Percentiles rank a stretch among this genome's conserved stretches.
phyloP scores from a whole-genome alignment of 2,113 vertebrate genomes.

The Gobius niger region DNA sequence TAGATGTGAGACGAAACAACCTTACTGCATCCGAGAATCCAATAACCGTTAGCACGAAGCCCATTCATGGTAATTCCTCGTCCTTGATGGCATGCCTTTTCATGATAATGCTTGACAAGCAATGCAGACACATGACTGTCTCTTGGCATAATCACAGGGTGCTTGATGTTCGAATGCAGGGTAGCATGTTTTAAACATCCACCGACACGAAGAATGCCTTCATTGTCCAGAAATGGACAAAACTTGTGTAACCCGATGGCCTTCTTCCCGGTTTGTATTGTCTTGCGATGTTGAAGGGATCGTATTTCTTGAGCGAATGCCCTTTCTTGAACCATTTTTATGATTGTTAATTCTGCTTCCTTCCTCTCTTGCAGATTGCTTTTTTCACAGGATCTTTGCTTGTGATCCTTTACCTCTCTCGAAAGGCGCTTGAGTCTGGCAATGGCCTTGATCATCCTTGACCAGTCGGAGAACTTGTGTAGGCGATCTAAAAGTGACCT shows the following conservation, averaged over 20 bases:
- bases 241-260: too few species aligned
- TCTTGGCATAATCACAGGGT: slow-evolving; percentile 3
- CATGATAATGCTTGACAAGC: slow-evolving; percentile 7
- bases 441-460: slow-evolving; percentile 1
- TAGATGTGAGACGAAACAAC: neutral
- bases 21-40: neutral
- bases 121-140: neutral
- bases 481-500: neutral
- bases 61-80: slow-evolving; percentile 8
- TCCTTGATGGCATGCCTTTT: neutral
- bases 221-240: too few species aligned
- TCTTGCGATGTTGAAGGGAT: too few species aligned
- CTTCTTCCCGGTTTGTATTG: too few species aligned
- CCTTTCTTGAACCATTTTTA: slow-evolving; percentile 5
- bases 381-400: neutral
- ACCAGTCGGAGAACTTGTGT: slow-evolving; percentile 5
- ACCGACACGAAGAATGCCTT: too few species aligned
- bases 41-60: neutral
- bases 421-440: neutral
- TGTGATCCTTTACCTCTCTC: neutral
- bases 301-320: neutral
- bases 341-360: neutral
- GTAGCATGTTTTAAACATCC: neutral
- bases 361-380: too few species aligned
- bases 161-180: slow-evolving; percentile 12